Evolutionary conservation across 2,113 vertebrate species (phyloP).

Genomic region (Sigmodon hispidus): DNA sequence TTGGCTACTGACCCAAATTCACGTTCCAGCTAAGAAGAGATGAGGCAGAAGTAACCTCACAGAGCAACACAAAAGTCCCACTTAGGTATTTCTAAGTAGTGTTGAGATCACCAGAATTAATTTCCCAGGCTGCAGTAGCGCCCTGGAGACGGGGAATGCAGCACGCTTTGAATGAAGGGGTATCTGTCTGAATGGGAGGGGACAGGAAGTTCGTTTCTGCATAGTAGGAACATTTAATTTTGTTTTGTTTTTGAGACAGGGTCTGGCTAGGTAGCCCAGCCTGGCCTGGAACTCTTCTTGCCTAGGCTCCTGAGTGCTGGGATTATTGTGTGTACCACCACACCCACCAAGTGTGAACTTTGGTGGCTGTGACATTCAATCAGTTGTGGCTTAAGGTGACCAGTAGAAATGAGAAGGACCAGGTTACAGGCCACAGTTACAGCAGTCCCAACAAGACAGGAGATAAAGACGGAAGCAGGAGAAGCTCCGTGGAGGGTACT

Average conservation of each 20-base stretch:
- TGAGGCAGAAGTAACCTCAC: background rate
- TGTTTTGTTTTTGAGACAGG: background rate
- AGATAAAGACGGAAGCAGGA: background rate
- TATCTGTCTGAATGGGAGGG: background rate
- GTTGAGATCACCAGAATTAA: background rate
- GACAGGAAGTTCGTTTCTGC: background rate
- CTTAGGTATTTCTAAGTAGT: accelerated
- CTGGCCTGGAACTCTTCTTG: background rate
- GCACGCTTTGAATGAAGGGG: background rate
- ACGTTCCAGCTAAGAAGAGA: background rate
- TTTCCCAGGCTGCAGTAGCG: background rate
- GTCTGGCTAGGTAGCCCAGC: background rate
- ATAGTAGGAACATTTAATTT: background rate
- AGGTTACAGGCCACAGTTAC: background rate
- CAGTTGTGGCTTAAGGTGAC: background rate
- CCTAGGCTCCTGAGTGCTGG: background rate
- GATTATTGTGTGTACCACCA: background rate
- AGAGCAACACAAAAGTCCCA: background rate
- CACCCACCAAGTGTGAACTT: background rate
- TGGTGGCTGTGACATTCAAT: too few species aligned
- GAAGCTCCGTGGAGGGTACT: background rate
- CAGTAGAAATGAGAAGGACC: background rate
- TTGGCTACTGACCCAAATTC: background rate
- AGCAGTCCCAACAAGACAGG: background rate
- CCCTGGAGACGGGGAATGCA: background rate